Conservation (phyloP, 1,140 invertebrate genomes). For the Trialeurodes vaporariorum region DNA sequence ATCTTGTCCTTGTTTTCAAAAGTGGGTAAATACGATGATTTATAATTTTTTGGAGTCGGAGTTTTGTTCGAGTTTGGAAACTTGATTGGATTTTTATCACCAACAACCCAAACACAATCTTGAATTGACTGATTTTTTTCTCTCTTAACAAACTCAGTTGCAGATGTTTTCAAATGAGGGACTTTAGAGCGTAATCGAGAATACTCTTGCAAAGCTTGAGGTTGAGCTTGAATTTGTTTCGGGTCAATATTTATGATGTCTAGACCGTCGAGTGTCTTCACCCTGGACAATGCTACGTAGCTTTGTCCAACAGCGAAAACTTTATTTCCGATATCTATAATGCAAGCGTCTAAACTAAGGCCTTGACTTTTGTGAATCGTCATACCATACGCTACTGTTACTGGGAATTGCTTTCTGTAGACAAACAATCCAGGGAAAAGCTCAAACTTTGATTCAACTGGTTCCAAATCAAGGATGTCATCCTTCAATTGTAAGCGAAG, state of each 20-base stretch:
- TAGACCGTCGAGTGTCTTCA: conserved; percentile 27
- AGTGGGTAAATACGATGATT: not conserved
- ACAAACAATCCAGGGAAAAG: conserved; percentile 28
- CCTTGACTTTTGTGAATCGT: conserved; percentile 36
- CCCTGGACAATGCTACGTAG: conserved; percentile 33
- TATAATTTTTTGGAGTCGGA: not conserved
- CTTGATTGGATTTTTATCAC: not conserved
- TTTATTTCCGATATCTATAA: conserved; percentile 28
- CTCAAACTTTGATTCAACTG: conserved; percentile 27
- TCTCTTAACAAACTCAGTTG: not conserved
- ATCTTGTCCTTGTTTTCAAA: not conserved
- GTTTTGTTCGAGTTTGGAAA: not conserved
- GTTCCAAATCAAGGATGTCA: conserved; percentile 21
- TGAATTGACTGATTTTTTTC: not conserved
- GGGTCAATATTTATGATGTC: conserved; percentile 12
- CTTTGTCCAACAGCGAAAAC: conserved; percentile 29
- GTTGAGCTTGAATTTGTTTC: not conserved
- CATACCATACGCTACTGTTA: conserved; percentile 31
- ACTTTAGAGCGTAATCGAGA: not conserved
- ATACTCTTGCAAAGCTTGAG: not conserved
- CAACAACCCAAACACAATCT: not conserved
- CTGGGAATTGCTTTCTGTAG: conserved; percentile 33
- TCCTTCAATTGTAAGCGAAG: conserved; percentile 16
- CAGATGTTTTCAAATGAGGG: not conserved
- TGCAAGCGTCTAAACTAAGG: conserved; percentile 28